phyloP scores from a whole-genome alignment of 2,113 vertebrate species.

The Nasalis larvatus region DNA sequence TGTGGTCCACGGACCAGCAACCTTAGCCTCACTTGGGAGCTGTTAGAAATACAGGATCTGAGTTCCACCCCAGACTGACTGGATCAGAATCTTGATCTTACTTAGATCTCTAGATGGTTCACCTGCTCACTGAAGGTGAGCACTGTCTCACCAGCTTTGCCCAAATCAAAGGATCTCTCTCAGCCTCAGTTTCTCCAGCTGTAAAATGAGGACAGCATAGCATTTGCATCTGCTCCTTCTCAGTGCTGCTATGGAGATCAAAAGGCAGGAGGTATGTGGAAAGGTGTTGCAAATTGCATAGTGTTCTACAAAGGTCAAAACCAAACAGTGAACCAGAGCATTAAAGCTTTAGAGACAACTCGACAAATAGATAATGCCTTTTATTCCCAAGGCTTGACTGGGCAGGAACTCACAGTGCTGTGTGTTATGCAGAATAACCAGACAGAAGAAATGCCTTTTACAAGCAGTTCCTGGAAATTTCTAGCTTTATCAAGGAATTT shows the following conservation, averaged over 20 bases:
- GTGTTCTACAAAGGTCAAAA: conserved; percentile 48
- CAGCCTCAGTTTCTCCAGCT: conserved; percentile 47
- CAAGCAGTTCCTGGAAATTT: conserved; percentile 85
- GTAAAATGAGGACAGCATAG: neutral
- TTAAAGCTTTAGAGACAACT: conserved; percentile 66
- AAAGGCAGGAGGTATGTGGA: conserved; percentile 36
- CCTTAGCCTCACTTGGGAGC: neutral
- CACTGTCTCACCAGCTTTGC: neutral
- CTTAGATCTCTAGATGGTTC: neutral
- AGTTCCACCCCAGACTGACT: neutral
- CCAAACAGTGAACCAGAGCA: conserved; percentile 29
- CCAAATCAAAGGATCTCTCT: neutral
- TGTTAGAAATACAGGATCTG: neutral
- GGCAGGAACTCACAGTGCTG: conserved; percentile 28
- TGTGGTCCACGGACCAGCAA: neutral
- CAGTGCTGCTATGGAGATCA: conserved; percentile 10
- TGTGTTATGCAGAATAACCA: conserved; percentile 80
- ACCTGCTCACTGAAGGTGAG: neutral
- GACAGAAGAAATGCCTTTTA: conserved; percentile 85
- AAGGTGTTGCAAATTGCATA: conserved; percentile 3
- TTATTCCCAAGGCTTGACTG: conserved; percentile 40
- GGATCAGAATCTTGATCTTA: neutral
- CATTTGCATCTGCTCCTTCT: neutral
- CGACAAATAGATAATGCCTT: conserved; percentile 76
- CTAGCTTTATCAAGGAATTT: conserved; percentile 87